phyloP scores from a whole-genome alignment of 2,888 invertebrate species.

The Noctua janthe region DNA sequence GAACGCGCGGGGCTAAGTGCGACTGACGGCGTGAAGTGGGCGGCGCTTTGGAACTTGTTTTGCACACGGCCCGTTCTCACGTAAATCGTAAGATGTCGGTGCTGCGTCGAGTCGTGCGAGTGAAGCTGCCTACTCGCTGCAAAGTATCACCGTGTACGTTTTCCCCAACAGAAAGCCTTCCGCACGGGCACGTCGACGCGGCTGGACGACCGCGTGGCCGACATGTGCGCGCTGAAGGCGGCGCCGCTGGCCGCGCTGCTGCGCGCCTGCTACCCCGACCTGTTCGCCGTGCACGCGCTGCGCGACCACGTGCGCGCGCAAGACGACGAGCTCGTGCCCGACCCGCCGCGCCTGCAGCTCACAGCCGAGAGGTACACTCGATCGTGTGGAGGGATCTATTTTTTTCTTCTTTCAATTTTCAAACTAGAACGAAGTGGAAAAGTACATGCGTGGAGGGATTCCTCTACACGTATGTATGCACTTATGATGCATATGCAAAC shows the following conservation, averaged over 20 bases:
- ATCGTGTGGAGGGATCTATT: background rate
- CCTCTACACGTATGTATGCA: no score
- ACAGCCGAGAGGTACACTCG: constrained; percentile 92
- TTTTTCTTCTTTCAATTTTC: background rate
- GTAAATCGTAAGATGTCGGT: no score
- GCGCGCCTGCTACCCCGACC: constrained; percentile 96
- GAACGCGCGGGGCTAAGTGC: no score
- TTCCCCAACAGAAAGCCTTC: constrained; percentile 93
- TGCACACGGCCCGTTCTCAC: no score
- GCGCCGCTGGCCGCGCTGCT: constrained; percentile 94
- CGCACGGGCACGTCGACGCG: constrained; percentile 96
- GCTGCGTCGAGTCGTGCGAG: no score
- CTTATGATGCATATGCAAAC: no score
- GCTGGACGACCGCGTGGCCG: constrained; percentile 97
- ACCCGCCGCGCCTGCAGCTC: constrained; percentile 95
- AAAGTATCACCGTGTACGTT: background rate
- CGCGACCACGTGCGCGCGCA: constrained; percentile 69
- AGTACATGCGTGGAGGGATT: no score
- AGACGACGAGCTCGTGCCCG: constrained; percentile 81
- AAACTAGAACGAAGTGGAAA: background rate
- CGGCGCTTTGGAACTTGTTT: no score
- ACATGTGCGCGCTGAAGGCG: constrained; percentile 98
- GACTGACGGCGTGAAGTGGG: no score
- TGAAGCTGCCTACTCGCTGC: no score
- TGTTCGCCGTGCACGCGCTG: constrained; percentile 96